Evolutionary conservation across 1,140 invertebrate species (phyloP).

Genomic region (Brachionus paranguensis): DNA sequence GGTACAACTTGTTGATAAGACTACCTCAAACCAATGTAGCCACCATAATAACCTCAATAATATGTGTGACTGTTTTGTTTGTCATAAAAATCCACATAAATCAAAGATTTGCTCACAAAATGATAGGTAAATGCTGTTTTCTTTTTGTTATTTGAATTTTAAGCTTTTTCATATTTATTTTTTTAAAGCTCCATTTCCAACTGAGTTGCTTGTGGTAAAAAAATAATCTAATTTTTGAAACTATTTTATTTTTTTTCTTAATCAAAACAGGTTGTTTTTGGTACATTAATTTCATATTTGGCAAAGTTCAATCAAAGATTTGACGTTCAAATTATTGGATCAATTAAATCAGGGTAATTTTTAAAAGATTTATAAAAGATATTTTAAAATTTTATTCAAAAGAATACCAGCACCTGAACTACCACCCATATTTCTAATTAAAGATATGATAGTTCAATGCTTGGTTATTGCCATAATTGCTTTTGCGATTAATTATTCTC

Average conservation of each 20-base stretch:
- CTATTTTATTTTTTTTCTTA: no score
- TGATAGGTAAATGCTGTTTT: constrained; percentile 39
- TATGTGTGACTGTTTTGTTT: constrained; percentile 49
- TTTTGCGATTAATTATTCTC: constrained; percentile 20
- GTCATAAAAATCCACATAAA: constrained; percentile 52
- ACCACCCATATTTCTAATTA: not conserved
- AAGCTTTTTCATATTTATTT: no score
- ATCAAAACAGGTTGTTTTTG: constrained; percentile 41
- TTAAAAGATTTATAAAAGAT: no score
- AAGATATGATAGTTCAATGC: not conserved
- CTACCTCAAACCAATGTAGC: not conserved
- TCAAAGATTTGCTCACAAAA: constrained; percentile 46
- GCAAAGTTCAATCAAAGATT: not conserved
- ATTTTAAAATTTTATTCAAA: not conserved
- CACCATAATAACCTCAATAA: constrained; percentile 46
- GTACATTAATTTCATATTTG: constrained; percentile 30
- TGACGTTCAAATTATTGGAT: constrained; percentile 14
- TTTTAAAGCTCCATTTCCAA: constrained; percentile 47
- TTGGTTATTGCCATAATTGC: not conserved
- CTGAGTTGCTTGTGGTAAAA: constrained; percentile 52
- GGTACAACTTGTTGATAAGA: not conserved
- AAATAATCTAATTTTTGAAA: no score
- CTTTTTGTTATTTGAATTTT: not conserved
- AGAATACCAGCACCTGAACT: constrained; percentile 9
- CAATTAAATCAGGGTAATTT: not conserved